Conservation (phyloP, 2,888 invertebrate species). For the Hyalella azteca region DNA sequence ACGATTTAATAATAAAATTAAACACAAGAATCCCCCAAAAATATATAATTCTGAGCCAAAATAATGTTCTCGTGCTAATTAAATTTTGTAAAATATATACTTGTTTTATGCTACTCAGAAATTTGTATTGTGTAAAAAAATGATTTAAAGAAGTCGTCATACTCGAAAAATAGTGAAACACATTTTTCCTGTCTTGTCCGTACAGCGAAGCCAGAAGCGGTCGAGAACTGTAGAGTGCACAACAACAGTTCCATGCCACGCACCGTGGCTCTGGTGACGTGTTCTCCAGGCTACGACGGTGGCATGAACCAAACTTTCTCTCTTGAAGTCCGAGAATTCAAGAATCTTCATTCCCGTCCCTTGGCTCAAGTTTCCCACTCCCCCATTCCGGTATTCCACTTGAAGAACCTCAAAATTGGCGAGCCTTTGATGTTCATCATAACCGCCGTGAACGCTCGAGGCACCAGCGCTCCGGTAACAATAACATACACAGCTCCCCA, state of each 20-base stretch:
- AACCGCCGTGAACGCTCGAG: conserved; percentile 28
- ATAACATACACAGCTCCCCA: conserved; percentile 24
- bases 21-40: too few relatives aligned
- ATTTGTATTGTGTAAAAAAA: too few relatives aligned
- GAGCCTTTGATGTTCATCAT: conserved; percentile 3
- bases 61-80: too few relatives aligned
- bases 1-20: too few relatives aligned
- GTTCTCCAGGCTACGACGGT: conserved; percentile 33
- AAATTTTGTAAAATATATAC: too few relatives aligned
- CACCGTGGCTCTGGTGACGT: not conserved
- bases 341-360: conserved; percentile 4
- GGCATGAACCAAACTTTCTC: conserved; percentile 33
- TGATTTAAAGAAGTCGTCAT: too few relatives aligned
- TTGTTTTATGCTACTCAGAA: too few relatives aligned
- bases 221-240: conserved; percentile 14
- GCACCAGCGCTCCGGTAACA: conserved; percentile 14
- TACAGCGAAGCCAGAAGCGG: conserved; percentile 40
- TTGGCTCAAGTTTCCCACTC: conserved; percentile 25
- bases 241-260: conserved; percentile 5
- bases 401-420: conserved; percentile 28
- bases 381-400: conserved; percentile 27
- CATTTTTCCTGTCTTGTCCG: too few relatives aligned
- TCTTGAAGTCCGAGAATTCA: conserved; percentile 17
- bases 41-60: too few relatives aligned
- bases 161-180: too few relatives aligned